These are phyloP conservation scores for Antitype chi DNA, from an alignment of 2,888 invertebrate species.

Conservation along the genomic window DNA sequence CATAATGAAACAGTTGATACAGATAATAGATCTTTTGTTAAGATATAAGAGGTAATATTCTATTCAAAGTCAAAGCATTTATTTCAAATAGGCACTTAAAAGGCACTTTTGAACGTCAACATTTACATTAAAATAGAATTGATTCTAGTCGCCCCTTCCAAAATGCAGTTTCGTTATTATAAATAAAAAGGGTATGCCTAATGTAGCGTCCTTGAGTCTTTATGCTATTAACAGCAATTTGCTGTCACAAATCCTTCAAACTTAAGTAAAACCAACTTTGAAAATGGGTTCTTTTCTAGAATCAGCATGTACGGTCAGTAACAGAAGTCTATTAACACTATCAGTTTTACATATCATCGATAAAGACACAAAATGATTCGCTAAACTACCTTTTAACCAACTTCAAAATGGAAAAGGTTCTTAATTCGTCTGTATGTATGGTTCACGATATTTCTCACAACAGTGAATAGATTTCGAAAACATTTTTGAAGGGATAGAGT, in stretches of 20 bases:
- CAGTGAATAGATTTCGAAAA: too few species aligned
- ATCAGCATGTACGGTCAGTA: not conserved
- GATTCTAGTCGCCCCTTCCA: too few species aligned
- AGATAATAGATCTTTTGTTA: conserved; percentile 13
- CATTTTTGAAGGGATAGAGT: too few species aligned
- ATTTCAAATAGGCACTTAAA: too few species aligned
- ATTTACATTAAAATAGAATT: too few species aligned
- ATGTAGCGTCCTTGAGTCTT: not conserved
- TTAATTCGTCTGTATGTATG: too few species aligned
- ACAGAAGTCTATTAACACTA: not conserved
- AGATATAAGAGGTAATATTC: not conserved
- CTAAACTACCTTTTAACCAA: not conserved
- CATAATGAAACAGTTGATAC: conserved; percentile 44
- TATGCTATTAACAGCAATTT: not conserved
- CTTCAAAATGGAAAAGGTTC: too few species aligned
- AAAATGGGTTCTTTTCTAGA: not conserved
- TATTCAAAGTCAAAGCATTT: too few species aligned
- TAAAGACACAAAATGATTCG: not conserved
- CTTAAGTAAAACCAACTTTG: not conserved
- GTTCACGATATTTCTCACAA: too few species aligned
- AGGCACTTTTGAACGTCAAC: too few species aligned
- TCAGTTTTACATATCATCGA: not conserved
- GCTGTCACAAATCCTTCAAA: not conserved
- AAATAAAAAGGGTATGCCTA: not conserved
- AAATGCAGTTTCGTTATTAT: too few species aligned